Evolutionary conservation across 1,140 invertebrate genomes (phyloP).

Genomic region (Pantala flavescens): DNA sequence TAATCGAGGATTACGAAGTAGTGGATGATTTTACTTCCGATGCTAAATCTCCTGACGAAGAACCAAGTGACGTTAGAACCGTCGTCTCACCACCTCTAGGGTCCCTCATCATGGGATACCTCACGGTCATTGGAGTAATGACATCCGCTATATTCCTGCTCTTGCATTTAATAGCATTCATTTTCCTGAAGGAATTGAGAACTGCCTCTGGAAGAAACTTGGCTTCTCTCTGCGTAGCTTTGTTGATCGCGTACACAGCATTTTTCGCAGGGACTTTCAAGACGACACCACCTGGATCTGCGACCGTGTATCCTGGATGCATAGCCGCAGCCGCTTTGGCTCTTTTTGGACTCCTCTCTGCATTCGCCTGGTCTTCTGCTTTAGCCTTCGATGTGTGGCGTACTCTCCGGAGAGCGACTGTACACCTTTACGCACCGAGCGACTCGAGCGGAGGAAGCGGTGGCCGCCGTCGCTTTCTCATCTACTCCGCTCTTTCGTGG

Average conservation of each 20-base stretch:
- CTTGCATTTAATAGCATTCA: conserved; percentile 38
- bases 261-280: conserved; percentile 36
- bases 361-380: conserved; percentile 50
- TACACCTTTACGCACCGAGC: conserved; percentile 29
- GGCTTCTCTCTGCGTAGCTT: conserved; percentile 36
- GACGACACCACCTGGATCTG: conserved; percentile 27
- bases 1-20: not conserved
- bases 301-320: conserved; percentile 39
- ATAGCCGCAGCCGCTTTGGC: not conserved
- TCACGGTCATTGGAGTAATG: conserved; percentile 36
- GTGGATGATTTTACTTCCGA: not conserved
- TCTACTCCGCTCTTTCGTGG: not conserved
- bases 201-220: conserved; percentile 44
- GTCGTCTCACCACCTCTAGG: not conserved
- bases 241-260: conserved; percentile 37
- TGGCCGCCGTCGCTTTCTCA: not conserved
- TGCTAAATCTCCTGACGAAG: not conserved
- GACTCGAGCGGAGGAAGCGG: conserved; percentile 20
- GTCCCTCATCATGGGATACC: conserved; percentile 32
- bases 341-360: conserved; percentile 35
- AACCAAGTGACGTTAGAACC: not conserved
- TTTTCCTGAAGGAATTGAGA: conserved; percentile 36
- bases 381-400: conserved; percentile 48
- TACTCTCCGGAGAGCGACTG: conserved; percentile 40
- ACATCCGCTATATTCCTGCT: conserved; percentile 39